Evolutionary conservation across 2,113 vertebrate genomes (phyloP), one percentile per base, ranked within the genome.

Genomic region (Hiodon alosoides): DNA sequence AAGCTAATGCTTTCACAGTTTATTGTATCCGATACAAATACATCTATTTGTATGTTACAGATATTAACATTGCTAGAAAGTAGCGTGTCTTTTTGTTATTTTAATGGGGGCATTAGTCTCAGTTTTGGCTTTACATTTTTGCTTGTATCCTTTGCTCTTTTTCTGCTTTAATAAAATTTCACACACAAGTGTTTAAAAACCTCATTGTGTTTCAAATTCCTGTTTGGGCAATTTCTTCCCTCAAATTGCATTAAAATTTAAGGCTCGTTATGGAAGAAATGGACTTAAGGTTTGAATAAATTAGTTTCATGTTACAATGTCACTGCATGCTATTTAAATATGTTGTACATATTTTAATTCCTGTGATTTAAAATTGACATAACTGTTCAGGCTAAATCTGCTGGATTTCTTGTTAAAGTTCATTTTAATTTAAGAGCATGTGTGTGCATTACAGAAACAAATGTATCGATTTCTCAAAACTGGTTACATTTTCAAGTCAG

Each of bases 111-210:
- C 72, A 51, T 71, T 74, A 58, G 64, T 72, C 73, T 62, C 67
- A 65, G 59, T 73, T 73, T 76, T 72, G 69, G 86, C 92, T 91
- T 90, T 91, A 31, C 86, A 87, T 89, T 91, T 92, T 93, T 91
- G 90, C 90, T 87, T 93, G 90, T 94, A 92, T 92, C 89, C 89
- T 91, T 91, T 92, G 90, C 90, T 93, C 91, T 93, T 73, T 93
- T 87, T 91, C 85, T 90, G 89, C 90, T 91, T 92, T 91, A 93
- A 92, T 93, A 93, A 92, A 86, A 93, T 90, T 87, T 90, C 89
- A 92, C 90, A 90, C 88, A 83, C 91, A 91, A 92, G 90, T 93
- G 92, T 93, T 71, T 92, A 87, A 85, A 85, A 88, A 91, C 86
- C 85, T 91, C 91, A 90, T 87, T 88, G 90, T 92, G 91, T 93